Evolutionary conservation across 2,888 invertebrate genomes (phyloP).

Genomic region (Darwinula stevensoni): DNA sequence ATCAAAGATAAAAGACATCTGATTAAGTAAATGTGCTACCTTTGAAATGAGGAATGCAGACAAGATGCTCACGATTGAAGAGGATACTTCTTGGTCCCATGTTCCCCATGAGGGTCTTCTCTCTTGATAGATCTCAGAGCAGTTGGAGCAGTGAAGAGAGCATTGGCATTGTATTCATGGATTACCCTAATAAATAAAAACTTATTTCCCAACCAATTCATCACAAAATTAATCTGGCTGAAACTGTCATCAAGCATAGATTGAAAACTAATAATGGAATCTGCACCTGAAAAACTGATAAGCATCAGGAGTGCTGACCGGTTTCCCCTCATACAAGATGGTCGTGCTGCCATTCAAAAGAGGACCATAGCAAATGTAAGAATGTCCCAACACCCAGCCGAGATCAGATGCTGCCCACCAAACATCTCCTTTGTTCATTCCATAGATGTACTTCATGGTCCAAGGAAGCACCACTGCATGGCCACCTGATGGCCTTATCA

Average conservation of each 20-base stretch:
- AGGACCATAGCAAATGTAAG: constrained; percentile 77
- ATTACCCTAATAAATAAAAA: constrained; percentile 47
- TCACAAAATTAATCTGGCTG: neutral
- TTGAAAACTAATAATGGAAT: neutral
- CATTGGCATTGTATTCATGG: constrained; percentile 51
- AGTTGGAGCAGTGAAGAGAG: constrained; percentile 68
- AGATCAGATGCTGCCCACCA: constrained; percentile 79
- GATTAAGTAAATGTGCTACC: no score
- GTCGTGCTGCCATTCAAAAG: constrained; percentile 48
- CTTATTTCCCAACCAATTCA: no score
- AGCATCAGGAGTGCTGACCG: constrained; percentile 73
- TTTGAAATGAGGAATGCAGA: no score
- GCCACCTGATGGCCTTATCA: constrained; percentile 58
- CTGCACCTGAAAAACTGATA: constrained; percentile 60
- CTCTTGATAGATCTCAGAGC: constrained; percentile 56
- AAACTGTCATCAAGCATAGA: neutral
- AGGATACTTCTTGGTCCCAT: constrained; percentile 17
- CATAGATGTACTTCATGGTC: constrained; percentile 54
- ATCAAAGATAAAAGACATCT: constrained; percentile 4
- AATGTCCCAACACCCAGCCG: constrained; percentile 83
- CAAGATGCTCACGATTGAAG: no score
- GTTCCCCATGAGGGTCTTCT: constrained; percentile 39
- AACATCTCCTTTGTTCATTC: constrained; percentile 26
- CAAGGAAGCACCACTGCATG: constrained; percentile 60
- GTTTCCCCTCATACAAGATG: constrained; percentile 70